Conservation (phyloP, 2,888 invertebrate species). For the Cabera pusaria region DNA sequence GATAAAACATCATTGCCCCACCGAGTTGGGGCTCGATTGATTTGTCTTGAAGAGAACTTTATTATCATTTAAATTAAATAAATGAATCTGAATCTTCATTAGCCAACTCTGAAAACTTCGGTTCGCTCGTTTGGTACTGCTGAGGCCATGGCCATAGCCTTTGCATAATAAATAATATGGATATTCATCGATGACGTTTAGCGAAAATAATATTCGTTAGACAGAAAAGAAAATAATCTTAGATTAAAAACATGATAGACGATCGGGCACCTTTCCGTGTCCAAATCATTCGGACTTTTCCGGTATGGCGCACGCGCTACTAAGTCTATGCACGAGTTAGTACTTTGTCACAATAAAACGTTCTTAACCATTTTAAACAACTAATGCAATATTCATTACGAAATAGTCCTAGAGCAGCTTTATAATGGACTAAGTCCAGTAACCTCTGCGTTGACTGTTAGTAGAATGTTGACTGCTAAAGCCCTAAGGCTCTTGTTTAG, state of each 20-base stretch:
- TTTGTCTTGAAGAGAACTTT: too few species aligned
- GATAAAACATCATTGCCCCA: too few species aligned
- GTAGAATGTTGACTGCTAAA: constrained; percentile 2
- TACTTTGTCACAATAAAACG: neutral
- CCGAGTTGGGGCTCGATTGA: too few species aligned
- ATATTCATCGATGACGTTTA: constrained; percentile 15
- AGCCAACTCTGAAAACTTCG: too few species aligned
- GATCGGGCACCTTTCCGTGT: constrained; percentile 19
- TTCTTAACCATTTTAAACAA: neutral
- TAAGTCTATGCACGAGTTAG: neutral
- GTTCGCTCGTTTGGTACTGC: too few species aligned
- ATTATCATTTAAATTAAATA: too few species aligned
- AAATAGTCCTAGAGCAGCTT: neutral
- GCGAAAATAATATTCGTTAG: constrained; percentile 8
- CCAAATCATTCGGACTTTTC: constrained; percentile 11
- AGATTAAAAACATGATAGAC: too few species aligned
- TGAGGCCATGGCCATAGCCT: too few species aligned
- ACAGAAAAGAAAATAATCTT: constrained; percentile 8
- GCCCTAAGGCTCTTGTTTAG: neutral
- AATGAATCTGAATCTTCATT: too few species aligned
- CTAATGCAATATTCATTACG: neutral
- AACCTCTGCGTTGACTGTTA: neutral
- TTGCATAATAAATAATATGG: too few species aligned
- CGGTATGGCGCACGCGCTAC: constrained; percentile 9
- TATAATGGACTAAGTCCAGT: neutral